Evolutionary conservation across 2,113 vertebrate genomes (phyloP).

Genomic region (Cranoglanis bouderius): DNA sequence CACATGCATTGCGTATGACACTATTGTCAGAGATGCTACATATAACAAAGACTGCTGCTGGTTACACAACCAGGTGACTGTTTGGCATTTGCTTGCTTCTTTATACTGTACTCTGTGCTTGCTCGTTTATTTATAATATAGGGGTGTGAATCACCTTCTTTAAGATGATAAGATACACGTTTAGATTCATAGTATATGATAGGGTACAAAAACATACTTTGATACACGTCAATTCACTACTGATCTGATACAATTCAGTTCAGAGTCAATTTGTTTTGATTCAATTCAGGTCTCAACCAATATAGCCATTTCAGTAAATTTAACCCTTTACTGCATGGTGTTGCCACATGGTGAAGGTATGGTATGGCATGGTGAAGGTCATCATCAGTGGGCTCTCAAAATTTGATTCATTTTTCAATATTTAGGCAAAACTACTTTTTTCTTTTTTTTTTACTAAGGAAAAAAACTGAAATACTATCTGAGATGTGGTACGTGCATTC

Average conservation of each 20-base stretch:
- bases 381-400: too few relatives aligned
- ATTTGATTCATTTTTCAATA: too few relatives aligned
- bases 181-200: too few relatives aligned
- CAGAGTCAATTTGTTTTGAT: not conserved
- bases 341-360: too few relatives aligned
- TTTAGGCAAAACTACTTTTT: too few relatives aligned
- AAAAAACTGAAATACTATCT: too few relatives aligned
- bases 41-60: conserved; percentile 17
- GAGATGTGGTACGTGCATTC: too few relatives aligned
- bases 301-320: too few relatives aligned
- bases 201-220: not conserved
- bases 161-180: not conserved
- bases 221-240: not conserved
- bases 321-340: too few relatives aligned
- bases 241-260: not conserved
- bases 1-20: not conserved
- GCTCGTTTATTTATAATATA: conserved; percentile 18
- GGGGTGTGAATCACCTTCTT: not conserved
- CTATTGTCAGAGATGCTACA: not conserved
- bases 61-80: not conserved
- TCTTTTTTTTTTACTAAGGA: too few relatives aligned
- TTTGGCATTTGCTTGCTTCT: conserved; percentile 10
- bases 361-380: too few relatives aligned
- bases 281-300: too few relatives aligned
- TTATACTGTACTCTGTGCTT: conserved; percentile 6